Evolutionary conservation across 2,888 invertebrate genomes (phyloP), one percentile per base, ranked within the genome.

Genomic region (Drosophila prostipennis): DNA sequence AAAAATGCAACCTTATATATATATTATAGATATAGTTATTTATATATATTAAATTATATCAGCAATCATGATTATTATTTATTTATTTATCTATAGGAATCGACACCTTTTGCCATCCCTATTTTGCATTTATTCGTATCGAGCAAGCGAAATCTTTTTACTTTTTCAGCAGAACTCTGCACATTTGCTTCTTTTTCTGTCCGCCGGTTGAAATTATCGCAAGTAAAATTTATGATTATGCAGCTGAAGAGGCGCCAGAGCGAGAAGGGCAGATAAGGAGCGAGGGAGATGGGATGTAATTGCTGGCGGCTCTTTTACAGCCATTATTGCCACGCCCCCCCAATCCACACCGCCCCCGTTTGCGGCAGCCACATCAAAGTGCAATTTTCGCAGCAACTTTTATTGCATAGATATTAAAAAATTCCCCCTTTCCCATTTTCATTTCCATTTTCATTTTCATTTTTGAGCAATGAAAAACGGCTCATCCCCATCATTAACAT

Each of bases 401-500:
- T 79, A 81, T 84, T 84, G 81, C 81, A 84, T 82, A 78, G 79
- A 76, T 81, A 85, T 81, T 79, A 71, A 61, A 40, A 76, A 72
- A 71, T 76, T 69, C 32, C 48, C 56, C 39, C 5, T 5, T 5
- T 19, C 8, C 26, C 45, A 26, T 26, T 26, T 26, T 26, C 26
- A 26, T 26, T 26, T 26, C 6, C 23, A 10, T n/a, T n/a, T n/a
- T n/a, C n/a, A n/a, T n/a, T n/a, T n/a, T n/a, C n/a, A n/a, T n/a
- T 8, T 26, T 26, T 26, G 26, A 8, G 26, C 32, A 16, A 11
- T 13, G 13, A 16, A 32, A 45, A 61, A 52, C 39, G 54, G 58
- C 76, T 53, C 55, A 54, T 34, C 52, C 23, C 55, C 34, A 36
- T 13, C 26, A 51, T 36, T 42, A 51, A 32, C 45, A 57, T 57